Evolutionary conservation across 1,140 invertebrate species (phyloP).

Genomic region (Plutomurus gul): DNA sequence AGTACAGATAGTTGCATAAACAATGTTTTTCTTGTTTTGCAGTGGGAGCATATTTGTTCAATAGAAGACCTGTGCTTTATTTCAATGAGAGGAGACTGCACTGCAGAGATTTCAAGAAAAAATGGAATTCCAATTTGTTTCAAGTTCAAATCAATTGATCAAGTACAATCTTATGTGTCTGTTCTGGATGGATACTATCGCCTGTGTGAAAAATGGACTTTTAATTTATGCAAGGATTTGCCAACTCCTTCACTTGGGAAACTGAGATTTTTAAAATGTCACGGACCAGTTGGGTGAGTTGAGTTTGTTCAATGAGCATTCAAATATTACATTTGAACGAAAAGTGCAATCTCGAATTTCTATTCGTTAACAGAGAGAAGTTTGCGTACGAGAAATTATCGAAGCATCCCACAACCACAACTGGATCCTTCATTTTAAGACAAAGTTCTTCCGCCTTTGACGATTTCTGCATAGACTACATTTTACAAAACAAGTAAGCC

Average conservation of each 20-base stretch:
- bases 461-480: conserved; percentile 78
- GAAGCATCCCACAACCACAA: conserved; percentile 72
- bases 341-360: not conserved
- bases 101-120: conserved; percentile 75
- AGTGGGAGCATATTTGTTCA: conserved; percentile 75
- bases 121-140: conserved; percentile 78
- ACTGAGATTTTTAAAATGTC: conserved; percentile 76
- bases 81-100: conserved; percentile 70
- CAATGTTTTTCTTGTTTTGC: conserved; percentile 55
- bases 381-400: conserved; percentile 82
- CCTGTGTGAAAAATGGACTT: conserved; percentile 83
- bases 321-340: not conserved
- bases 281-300: conserved; percentile 83
- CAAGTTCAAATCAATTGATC: conserved; percentile 65
- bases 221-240: conserved; percentile 81
- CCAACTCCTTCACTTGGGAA: conserved; percentile 74
- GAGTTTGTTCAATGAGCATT: conserved; percentile 53
- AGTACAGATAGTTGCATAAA: conserved; percentile 38
- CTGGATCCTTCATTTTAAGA: conserved; percentile 77
- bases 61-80: conserved; percentile 82
- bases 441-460: conserved; percentile 79
- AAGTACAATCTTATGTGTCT: conserved; percentile 79
- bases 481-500: conserved; percentile 68
- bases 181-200: conserved; percentile 86
- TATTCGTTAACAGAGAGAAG: conserved; percentile 65